phyloP scores from a whole-genome alignment of 2,888 invertebrate species.

The Colostygia pectinataria region DNA sequence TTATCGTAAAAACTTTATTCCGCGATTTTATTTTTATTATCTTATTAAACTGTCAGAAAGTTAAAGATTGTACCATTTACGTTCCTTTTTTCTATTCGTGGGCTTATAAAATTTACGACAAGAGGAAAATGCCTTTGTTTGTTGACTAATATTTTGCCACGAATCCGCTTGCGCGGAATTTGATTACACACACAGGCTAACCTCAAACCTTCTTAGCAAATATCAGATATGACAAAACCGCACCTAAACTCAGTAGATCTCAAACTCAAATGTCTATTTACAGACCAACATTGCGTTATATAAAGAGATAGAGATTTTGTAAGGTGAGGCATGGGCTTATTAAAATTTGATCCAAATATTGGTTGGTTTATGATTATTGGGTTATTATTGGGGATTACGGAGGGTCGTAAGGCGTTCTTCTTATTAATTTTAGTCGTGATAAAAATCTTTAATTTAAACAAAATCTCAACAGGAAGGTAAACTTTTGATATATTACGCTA shows the following conservation, averaged over 20 bases:
- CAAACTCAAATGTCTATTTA: not conserved
- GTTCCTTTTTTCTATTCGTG: constrained; percentile 64
- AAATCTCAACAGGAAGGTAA: no score
- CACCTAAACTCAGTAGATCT: no score
- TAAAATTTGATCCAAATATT: constrained; percentile 18
- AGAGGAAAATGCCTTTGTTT: constrained; percentile 63
- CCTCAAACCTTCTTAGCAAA: not conserved
- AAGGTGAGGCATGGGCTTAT: constrained; percentile 33
- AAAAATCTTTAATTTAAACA: not conserved
- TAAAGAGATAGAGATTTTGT: constrained; percentile 47
- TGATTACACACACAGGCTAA: not conserved
- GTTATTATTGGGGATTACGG: constrained; percentile 7
- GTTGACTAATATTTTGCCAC: constrained; percentile 44
- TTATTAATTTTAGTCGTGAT: not conserved
- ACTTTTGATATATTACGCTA: no score
- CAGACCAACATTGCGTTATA: not conserved
- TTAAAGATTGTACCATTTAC: constrained; percentile 75
- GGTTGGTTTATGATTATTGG: constrained; percentile 18
- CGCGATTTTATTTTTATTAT: constrained; percentile 74
- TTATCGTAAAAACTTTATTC: constrained; percentile 44
- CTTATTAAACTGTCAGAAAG: constrained; percentile 80
- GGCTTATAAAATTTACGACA: constrained; percentile 65
- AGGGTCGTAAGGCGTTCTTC: not conserved
- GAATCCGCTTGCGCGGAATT: not conserved
- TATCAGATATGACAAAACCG: not conserved